Percentiles rank a stretch among this genome's conserved stretches.
phyloP scores from a whole-genome alignment of 2,888 invertebrate species.

The Balanococcus diminutus region DNA sequence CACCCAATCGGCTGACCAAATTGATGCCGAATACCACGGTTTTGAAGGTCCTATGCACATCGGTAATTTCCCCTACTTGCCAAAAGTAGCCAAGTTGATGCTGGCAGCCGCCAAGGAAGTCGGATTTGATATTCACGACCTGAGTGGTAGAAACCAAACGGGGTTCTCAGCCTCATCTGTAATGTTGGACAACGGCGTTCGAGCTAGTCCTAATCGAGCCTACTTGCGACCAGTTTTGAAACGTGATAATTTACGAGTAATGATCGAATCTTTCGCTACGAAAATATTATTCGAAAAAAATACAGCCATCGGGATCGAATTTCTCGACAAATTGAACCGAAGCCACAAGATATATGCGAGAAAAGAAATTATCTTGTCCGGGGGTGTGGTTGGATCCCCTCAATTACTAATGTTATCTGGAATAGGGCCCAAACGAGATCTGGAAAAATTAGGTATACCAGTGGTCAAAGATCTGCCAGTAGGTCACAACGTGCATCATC shows the following conservation, averaged over 20 bases:
- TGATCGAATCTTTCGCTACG: neutral
- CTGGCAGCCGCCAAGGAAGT: neutral
- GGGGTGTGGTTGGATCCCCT: constrained; percentile 71
- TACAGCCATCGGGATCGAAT: neutral
- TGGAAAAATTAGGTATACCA: constrained; percentile 63
- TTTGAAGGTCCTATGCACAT: neutral
- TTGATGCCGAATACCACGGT: neutral
- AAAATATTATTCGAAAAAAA: neutral
- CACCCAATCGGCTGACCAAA: constrained; percentile 56
- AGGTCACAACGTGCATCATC: constrained; percentile 67
- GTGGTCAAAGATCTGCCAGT: constrained; percentile 64
- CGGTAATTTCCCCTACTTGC: neutral
- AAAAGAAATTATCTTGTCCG: constrained; percentile 71
- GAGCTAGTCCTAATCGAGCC: neutral
- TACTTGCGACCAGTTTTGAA: neutral
- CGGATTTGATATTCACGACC: neutral
- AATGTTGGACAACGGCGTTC: neutral
- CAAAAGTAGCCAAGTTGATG: neutral
- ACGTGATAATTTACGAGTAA: neutral
- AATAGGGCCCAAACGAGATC: constrained; percentile 66
- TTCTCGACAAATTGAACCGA: neutral
- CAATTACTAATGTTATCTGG: constrained; percentile 75
- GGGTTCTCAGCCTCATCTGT: neutral
- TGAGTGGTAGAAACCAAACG: neutral
- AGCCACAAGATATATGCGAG: constrained; percentile 65